These are phyloP conservation scores for Sarcophaga bullata DNA, from an alignment of 1,140 invertebrate species.

Conservation along the genomic window DNA sequence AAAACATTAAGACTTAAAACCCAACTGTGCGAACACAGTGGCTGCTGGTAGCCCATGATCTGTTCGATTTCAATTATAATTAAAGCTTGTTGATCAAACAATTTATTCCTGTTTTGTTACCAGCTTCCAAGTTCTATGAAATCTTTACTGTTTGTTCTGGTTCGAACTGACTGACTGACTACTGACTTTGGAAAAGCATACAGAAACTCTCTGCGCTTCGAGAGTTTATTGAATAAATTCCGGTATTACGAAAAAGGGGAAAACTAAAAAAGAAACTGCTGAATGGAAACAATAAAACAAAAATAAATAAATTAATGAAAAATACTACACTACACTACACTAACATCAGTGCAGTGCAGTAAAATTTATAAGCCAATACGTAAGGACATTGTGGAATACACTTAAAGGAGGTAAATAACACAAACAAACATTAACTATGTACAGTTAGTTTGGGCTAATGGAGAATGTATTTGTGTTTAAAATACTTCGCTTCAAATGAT, in stretches of 20 bases:
- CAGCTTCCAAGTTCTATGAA: too few species aligned
- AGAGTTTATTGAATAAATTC: constrained; percentile 9
- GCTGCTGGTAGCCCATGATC: too few species aligned
- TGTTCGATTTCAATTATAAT: too few species aligned
- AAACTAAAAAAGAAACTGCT: background rate
- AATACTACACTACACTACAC: background rate
- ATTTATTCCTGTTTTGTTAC: too few species aligned
- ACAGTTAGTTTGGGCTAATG: background rate
- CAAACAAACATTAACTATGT: background rate
- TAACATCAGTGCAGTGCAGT: background rate
- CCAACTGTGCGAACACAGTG: too few species aligned
- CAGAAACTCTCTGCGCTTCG: background rate
- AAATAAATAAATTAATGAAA: background rate
- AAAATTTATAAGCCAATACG: background rate
- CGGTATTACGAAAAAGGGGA: background rate
- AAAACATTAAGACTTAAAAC: too few species aligned
- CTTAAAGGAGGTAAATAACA: background rate
- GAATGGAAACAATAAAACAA: background rate
- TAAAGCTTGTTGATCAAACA: too few species aligned
- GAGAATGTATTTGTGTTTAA: too few species aligned
- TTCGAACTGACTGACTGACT: too few species aligned
- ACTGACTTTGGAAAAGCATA: too few species aligned
- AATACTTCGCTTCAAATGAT: too few species aligned
- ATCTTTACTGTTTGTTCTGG: too few species aligned
- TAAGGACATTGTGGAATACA: background rate